These are phyloP conservation scores for Hoplias malabaricus DNA, from an alignment of 2,113 vertebrate genomes.

Conservation along the genomic window DNA sequence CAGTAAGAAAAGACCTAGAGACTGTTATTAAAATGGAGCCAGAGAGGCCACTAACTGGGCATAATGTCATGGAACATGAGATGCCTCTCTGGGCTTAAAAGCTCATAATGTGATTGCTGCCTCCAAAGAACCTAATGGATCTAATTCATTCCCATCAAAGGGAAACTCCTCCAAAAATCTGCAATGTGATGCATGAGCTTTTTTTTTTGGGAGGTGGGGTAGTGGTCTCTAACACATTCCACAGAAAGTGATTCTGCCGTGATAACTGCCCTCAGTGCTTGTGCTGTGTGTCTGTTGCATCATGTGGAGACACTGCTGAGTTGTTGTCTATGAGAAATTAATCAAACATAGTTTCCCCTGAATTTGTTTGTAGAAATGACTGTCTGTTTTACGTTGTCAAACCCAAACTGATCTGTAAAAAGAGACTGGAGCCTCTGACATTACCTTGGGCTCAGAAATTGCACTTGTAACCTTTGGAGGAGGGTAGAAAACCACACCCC, in stretches of 20 bases:
- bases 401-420: too few species aligned
- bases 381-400: too few species aligned
- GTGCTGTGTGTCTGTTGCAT: not conserved
- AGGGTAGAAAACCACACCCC: too few species aligned
- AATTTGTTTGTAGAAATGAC: too few species aligned
- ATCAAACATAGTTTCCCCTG: too few species aligned
- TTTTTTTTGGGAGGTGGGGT: too few species aligned
- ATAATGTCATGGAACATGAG: slow-evolving; percentile 41
- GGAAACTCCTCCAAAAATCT: not conserved
- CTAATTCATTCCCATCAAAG: slow-evolving; percentile 45
- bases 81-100: slow-evolving; percentile 38
- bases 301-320: not conserved
- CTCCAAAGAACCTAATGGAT: slow-evolving; percentile 32
- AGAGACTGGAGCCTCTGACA: too few species aligned
- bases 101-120: slow-evolving; percentile 46
- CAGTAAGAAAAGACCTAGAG: slow-evolving; percentile 8
- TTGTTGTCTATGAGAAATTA: too few species aligned
- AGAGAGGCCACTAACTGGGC: not conserved
- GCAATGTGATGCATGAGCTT: not conserved
- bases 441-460: too few species aligned
- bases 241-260: not conserved
- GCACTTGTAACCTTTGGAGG: too few species aligned
- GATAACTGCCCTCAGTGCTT: not conserved
- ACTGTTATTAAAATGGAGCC: slow-evolving; percentile 39
- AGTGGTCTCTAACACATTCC: not conserved